Evolutionary conservation across 1,140 invertebrate genomes (phyloP).

Genomic region (Cyphomyrmex costatus): DNA sequence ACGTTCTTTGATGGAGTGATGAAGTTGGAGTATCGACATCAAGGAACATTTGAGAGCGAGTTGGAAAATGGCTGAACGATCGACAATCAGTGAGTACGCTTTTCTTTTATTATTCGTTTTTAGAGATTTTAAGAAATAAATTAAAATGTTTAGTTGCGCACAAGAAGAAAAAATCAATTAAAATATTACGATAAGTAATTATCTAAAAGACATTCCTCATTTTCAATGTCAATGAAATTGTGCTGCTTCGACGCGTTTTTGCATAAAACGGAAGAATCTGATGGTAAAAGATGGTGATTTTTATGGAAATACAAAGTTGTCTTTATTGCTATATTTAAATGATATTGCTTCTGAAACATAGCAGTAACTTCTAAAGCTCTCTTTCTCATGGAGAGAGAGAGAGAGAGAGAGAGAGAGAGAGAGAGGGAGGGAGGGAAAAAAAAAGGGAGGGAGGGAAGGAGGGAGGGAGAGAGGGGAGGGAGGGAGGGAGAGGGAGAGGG

Average conservation of each 20-base stretch:
- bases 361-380: background rate
- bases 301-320: background rate
- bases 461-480: no score
- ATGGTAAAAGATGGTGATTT: background rate
- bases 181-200: background rate
- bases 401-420: no score
- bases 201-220: no score
- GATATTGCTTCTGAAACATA: background rate
- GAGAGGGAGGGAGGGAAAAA: no score
- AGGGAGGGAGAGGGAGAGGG: no score
- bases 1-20: background rate
- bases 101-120: slow-evolving; percentile 2
- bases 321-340: background rate
- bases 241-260: no score
- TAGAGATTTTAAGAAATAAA: background rate
- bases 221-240: no score
- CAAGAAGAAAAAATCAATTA: background rate
- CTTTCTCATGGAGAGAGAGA: background rate
- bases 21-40: background rate
- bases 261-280: no score
- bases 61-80: background rate
- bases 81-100: background rate
- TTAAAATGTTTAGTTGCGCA: background rate
- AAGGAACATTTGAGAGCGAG: background rate
- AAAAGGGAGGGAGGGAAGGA: no score